Conservation (phyloP, 2,797 vertebrate species). For the Sebastes nivosus region DNA sequence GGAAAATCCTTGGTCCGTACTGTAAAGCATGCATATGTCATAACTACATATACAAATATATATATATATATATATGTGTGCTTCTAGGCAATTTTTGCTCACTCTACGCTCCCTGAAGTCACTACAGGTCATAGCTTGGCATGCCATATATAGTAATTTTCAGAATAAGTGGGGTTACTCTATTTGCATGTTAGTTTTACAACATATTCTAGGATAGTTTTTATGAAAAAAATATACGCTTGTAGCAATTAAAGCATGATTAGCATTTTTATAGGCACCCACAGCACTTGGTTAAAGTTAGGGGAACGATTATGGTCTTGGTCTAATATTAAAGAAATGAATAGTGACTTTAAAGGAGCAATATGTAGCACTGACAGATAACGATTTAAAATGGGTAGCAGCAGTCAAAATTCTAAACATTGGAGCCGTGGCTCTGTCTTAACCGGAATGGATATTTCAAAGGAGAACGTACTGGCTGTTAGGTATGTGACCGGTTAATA, state of each 20-base stretch:
- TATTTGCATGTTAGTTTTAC: neutral
- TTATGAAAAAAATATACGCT: neutral
- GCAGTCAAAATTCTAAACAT: no score
- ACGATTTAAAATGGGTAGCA: no score
- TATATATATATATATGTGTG: neutral
- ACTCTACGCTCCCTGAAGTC: neutral
- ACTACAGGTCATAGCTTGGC: neutral
- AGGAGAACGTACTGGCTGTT: no score
- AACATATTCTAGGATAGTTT: neutral
- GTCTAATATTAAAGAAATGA: neutral
- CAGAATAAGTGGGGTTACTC: neutral
- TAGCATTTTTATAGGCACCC: neutral
- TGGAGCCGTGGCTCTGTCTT: no score
- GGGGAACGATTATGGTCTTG: neutral
- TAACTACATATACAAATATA: neutral
- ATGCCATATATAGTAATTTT: neutral
- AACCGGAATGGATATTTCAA: no score
- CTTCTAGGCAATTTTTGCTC: neutral
- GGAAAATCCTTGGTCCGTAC: slow-evolving; percentile 1
- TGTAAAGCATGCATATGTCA: neutral
- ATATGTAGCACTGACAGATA: no score
- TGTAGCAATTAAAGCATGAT: neutral
- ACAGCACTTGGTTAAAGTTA: neutral
- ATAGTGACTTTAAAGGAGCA: neutral
- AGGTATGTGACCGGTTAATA: no score